A percentile compares a stretch with the other conserved stretches of the same genome.
These are phyloP conservation scores for Asobara japonica DNA, from an alignment of 1,140 invertebrate genomes.

Conservation along the genomic window DNA sequence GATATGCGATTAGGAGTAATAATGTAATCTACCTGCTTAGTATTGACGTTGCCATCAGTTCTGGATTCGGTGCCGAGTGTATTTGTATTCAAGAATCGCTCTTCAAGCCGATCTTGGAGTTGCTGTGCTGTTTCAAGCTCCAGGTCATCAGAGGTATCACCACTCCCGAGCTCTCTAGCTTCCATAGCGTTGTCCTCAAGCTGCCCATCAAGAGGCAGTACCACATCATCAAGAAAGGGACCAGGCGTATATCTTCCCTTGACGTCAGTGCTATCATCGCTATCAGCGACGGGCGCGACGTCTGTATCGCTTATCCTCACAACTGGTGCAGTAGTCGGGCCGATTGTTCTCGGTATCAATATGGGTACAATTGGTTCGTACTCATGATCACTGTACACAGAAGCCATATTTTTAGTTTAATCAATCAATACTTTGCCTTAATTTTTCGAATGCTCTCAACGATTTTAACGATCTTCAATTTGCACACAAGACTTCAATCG, in stretches of 20 bases:
- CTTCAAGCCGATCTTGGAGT: slow-evolving; percentile 70
- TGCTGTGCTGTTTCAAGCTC: slow-evolving; percentile 56
- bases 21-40: slow-evolving; percentile 67
- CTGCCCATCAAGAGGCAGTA: slow-evolving; percentile 60
- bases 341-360: slow-evolving; percentile 60
- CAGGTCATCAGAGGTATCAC: slow-evolving; percentile 56
- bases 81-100: slow-evolving; percentile 64
- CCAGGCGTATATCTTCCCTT: slow-evolving; percentile 50
- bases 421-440: background rate
- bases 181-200: slow-evolving; percentile 64
- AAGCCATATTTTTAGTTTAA: slow-evolving; percentile 28
- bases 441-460: background rate
- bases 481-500: background rate
- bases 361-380: slow-evolving; percentile 78
- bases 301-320: slow-evolving; percentile 64
- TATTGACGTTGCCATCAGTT: slow-evolving; percentile 74
- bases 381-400: slow-evolving; percentile 75
- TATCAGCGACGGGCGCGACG: slow-evolving; percentile 62
- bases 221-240: slow-evolving; percentile 58
- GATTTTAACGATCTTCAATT: background rate
- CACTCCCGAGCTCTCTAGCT: slow-evolving; percentile 54
- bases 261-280: slow-evolving; percentile 64
- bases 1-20: background rate
- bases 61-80: slow-evolving; percentile 69
- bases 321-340: slow-evolving; percentile 56